Percentiles rank a stretch among this genome's conserved stretches.
Conservation (phyloP, 2,888 invertebrate species). For the Rhabditoides inermis region DNA sequence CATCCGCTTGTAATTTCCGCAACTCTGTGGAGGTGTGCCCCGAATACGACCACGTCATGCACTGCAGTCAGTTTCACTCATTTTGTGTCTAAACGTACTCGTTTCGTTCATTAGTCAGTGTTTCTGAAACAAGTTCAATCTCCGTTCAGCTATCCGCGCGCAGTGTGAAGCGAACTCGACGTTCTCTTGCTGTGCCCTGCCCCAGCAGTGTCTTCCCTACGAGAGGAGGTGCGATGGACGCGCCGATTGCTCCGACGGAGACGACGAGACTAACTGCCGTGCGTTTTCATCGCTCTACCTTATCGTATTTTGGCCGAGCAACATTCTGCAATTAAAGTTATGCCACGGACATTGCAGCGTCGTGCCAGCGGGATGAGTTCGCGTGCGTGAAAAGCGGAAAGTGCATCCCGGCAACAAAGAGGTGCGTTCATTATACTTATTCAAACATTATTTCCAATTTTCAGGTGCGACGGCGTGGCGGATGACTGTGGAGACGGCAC, state of each 20-base stretch:
- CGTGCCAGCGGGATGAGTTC: slow-evolving; percentile 44
- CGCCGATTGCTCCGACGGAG: slow-evolving; percentile 44
- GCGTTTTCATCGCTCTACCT: too few species aligned
- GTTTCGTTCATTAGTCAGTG: too few species aligned
- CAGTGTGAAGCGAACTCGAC: slow-evolving; percentile 26
- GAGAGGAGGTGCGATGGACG: slow-evolving; percentile 44
- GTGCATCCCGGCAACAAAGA: slow-evolving; percentile 39
- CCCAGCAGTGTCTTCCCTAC: slow-evolving; percentile 40
- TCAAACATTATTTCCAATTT: background rate
- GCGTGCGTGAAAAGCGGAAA: slow-evolving; percentile 45
- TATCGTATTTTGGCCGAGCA: too few species aligned
- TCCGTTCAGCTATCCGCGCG: slow-evolving; percentile 32
- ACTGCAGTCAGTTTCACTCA: slow-evolving; percentile 43
- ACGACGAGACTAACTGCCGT: slow-evolving; percentile 51
- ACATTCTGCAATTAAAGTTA: too few species aligned
- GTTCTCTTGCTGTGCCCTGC: slow-evolving; percentile 46
- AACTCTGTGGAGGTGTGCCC: slow-evolving; percentile 44
- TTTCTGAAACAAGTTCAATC: too few species aligned
- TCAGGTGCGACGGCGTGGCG: slow-evolving; percentile 42
- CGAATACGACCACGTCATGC: slow-evolving; percentile 49
- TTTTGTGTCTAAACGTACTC: too few species aligned
- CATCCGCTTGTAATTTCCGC: slow-evolving; percentile 44
- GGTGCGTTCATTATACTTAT: slow-evolving; percentile 5
- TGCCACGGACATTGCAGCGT: slow-evolving; percentile 21
- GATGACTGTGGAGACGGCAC: slow-evolving; percentile 49